Conservation (phyloP, 2,797 vertebrate species). For the Cygnus olor region DNA sequence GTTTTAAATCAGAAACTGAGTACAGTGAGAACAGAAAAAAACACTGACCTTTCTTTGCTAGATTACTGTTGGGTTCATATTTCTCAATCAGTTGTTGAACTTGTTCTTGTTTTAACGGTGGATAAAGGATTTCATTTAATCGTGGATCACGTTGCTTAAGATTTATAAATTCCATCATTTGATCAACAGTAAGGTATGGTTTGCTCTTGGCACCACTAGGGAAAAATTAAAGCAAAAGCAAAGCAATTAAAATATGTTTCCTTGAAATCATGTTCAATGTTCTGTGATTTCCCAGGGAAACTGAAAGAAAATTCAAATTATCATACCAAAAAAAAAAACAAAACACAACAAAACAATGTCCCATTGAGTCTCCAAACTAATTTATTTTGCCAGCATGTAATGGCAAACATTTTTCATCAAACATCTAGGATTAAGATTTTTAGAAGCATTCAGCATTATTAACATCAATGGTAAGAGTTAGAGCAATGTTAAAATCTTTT, state of each 20-base stretch:
- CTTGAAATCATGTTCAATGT: neutral
- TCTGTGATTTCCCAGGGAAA: neutral
- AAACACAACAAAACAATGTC: neutral
- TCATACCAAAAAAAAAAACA: neutral
- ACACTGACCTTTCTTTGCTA: conserved; percentile 92
- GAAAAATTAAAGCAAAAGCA: conserved; percentile 36
- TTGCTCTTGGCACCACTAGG: conserved; percentile 92
- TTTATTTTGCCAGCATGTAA: neutral
- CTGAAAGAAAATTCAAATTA: neutral
- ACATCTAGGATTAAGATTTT: neutral
- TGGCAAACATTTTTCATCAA: neutral
- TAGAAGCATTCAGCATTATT: neutral
- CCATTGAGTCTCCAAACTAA: neutral
- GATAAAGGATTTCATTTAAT: conserved; percentile 97
- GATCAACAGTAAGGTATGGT: conserved; percentile 92
- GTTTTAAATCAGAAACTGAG: neutral
- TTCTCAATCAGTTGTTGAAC: conserved; percentile 96
- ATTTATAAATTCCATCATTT: conserved; percentile 98
- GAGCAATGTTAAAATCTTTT: conserved; percentile 3
- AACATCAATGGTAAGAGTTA: neutral
- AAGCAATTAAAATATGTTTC: neutral
- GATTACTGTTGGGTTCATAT: conserved; percentile 88
- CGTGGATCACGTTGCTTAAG: conserved; percentile 93
- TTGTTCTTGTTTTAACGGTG: conserved; percentile 93
- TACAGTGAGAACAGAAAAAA: neutral